Percentiles rank a stretch among this genome's conserved stretches.
These are phyloP conservation scores for Euthynnus affinis DNA, from an alignment of 2,797 vertebrate genomes.

Conservation along the genomic window DNA sequence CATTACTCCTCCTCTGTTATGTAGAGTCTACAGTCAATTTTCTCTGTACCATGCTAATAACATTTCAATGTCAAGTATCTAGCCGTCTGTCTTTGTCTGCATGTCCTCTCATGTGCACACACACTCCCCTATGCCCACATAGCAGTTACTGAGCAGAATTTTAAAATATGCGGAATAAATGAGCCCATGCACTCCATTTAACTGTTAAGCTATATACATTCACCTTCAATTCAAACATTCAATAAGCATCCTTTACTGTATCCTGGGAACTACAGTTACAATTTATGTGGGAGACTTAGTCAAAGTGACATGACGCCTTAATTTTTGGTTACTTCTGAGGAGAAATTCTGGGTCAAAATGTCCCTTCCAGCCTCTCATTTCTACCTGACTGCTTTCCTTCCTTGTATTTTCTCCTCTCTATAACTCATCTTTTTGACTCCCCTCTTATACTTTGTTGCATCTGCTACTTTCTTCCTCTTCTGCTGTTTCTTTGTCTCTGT, in stretches of 20 bases:
- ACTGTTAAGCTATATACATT: conserved; percentile 1
- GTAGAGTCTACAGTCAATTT: conserved; percentile 53
- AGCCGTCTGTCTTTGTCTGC: conserved; percentile 20
- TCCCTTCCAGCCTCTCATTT: not conserved
- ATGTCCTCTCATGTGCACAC: conserved; percentile 5
- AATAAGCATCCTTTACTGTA: not conserved
- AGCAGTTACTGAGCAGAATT: conserved; percentile 1
- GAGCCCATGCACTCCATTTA: conserved; percentile 1
- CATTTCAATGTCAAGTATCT: conserved; percentile 49
- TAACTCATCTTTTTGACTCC: not conserved
- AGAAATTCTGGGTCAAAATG: conserved; percentile 33
- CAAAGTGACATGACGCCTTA: not conserved
- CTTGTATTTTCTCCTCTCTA: not conserved
- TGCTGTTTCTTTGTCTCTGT: conserved; percentile 25
- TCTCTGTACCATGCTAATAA: conserved; percentile 35
- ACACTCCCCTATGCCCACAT: not conserved
- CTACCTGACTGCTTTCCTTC: not conserved
- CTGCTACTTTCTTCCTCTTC: conserved; percentile 1
- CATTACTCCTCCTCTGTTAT: conserved; percentile 46
- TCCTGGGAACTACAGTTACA: not conserved
- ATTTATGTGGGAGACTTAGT: not conserved
- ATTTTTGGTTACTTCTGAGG: not conserved
- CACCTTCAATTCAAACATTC: conserved; percentile 14
- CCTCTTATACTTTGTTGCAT: not conserved
- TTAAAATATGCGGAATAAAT: conserved; percentile 21